These are phyloP conservation scores for Eupithecia insigniata DNA, from an alignment of 2,888 invertebrate genomes.

Conservation along the genomic window DNA sequence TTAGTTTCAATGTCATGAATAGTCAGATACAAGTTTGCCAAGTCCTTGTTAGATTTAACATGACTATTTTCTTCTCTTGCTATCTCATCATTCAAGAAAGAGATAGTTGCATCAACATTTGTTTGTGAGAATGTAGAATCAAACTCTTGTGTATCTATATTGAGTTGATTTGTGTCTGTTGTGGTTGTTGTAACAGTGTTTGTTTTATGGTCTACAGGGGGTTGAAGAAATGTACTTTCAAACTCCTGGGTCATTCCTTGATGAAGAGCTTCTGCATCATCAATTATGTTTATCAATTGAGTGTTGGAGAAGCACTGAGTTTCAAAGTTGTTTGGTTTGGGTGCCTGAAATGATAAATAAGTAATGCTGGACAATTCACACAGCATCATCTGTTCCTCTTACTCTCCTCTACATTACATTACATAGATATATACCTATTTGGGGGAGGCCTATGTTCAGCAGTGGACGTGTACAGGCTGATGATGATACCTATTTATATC, in stretches of 20 bases:
- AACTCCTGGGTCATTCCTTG: constrained; percentile 67
- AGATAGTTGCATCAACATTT: constrained; percentile 25
- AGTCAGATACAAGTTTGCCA: neutral
- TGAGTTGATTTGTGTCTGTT: constrained; percentile 8
- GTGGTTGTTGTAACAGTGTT: neutral
- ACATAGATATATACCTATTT: too few relatives aligned
- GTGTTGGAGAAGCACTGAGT: constrained; percentile 72
- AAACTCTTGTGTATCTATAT: constrained; percentile 24
- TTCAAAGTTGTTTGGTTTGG: constrained; percentile 57
- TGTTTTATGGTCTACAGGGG: constrained; percentile 15
- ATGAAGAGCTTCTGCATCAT: constrained; percentile 64
- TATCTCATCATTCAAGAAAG: constrained; percentile 13
- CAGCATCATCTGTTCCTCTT: neutral
- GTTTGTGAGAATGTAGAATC: constrained; percentile 42
- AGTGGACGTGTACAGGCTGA: too few relatives aligned
- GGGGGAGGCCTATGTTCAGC: too few relatives aligned
- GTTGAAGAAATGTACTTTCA: constrained; percentile 52
- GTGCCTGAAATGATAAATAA: constrained; percentile 46
- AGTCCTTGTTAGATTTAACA: constrained; percentile 7
- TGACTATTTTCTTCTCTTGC: constrained; percentile 12
- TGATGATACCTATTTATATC: too few relatives aligned
- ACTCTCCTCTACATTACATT: too few relatives aligned
- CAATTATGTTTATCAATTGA: constrained; percentile 67
- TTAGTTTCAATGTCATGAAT: too few relatives aligned
- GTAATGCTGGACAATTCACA: neutral